A percentile compares a stretch with the other conserved stretches of the same genome.
These are phyloP conservation scores for Amyelois transitella DNA, from an alignment of 1,140 invertebrate genomes.

Conservation along the genomic window DNA sequence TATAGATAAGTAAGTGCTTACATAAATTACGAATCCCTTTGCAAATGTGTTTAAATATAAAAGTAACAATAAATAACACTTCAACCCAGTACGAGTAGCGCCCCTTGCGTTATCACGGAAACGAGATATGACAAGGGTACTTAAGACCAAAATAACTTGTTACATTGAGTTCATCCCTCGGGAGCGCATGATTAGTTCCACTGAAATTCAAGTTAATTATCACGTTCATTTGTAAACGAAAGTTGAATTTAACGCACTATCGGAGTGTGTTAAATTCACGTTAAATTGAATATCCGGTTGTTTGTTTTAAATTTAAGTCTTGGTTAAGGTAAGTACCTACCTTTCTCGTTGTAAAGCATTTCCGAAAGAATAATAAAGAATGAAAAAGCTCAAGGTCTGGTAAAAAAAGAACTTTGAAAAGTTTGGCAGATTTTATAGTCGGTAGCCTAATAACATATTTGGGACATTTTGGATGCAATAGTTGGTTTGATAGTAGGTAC, in stretches of 20 bases:
- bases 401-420: no score
- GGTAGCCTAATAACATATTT: no score
- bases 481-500: no score
- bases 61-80: background rate
- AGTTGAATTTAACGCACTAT: conserved; percentile 17
- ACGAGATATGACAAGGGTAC: conserved; percentile 26
- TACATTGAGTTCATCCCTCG: conserved; percentile 23
- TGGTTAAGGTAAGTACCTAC: no score
- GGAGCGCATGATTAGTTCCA: conserved; percentile 17
- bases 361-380: no score
- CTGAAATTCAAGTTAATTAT: background rate
- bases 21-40: background rate
- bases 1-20: no score
- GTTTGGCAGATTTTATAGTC: no score
- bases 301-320: no score
- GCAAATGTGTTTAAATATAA: background rate
- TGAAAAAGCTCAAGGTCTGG: no score
- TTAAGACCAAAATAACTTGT: conserved; percentile 31
- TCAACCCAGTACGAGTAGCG: background rate
- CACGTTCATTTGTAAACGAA: conserved; percentile 16
- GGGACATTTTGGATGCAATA: no score
- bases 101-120: conserved; percentile 14
- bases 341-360: no score
- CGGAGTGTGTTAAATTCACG: background rate
- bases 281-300: background rate